A percentile compares a stretch with the other conserved stretches of the same genome.
These are phyloP conservation scores for Heliconius himera DNA, from an alignment of 1,140 invertebrate genomes.

Conservation along the genomic window DNA sequence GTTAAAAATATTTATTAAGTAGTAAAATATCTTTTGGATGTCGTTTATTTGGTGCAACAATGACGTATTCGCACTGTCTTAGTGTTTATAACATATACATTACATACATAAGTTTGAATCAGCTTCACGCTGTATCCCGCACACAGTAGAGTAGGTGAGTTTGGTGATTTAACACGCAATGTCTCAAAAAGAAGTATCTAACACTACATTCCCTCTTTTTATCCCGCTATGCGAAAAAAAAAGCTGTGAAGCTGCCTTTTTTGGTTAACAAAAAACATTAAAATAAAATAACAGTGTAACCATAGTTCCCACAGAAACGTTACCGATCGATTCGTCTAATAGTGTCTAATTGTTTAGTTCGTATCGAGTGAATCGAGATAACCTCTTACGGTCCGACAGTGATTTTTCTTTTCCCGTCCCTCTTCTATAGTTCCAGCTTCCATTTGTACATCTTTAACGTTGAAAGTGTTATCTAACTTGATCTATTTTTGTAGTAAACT, in stretches of 20 bases:
- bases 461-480: neutral
- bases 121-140: no score
- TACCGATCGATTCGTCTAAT: slow-evolving; percentile 5
- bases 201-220: no score
- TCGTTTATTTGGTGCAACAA: no score
- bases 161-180: no score
- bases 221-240: no score
- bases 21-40: neutral
- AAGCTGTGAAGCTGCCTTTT: neutral
- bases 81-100: neutral
- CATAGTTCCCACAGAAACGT: neutral
- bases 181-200: no score
- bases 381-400: slow-evolving; percentile 2
- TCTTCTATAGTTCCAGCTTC: neutral
- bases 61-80: neutral
- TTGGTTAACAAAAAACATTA: neutral
- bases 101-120: neutral
- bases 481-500: neutral
- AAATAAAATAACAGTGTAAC: neutral
- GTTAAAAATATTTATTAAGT: no score
- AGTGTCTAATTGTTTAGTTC: slow-evolving; percentile 14
- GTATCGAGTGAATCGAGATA: slow-evolving; percentile 14
- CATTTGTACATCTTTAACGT: slow-evolving; percentile 9
- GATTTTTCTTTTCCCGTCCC: slow-evolving; percentile 1
- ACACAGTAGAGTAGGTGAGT: no score